A percentile compares a stretch with the other conserved stretches of the same genome.
These are phyloP conservation scores for Polietes domitor DNA, from an alignment of 2,888 invertebrate genomes.

Conservation along the genomic window DNA sequence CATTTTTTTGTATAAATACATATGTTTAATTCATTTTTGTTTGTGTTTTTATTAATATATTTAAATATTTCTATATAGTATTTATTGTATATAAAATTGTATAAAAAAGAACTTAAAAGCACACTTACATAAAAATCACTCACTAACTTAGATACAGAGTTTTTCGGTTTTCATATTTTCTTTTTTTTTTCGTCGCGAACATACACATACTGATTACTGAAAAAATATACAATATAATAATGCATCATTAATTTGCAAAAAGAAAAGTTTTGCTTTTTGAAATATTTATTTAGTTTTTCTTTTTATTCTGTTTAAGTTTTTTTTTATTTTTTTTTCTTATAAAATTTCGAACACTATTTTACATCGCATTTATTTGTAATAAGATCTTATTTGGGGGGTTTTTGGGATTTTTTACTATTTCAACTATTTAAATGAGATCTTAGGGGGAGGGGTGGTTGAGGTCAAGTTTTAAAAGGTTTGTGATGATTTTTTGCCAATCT, in stretches of 20 bases:
- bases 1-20: neutral
- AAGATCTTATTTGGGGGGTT: conserved; percentile 60
- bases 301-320: neutral
- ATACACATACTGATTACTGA: neutral
- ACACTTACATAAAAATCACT: conserved; percentile 33
- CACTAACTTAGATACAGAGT: conserved; percentile 27
- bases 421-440: conserved; percentile 24
- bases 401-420: conserved; percentile 10
- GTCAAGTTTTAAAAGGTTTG: conserved; percentile 6
- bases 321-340: conserved; percentile 10
- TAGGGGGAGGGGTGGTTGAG: neutral
- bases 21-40: conserved; percentile 2
- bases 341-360: conserved; percentile 49
- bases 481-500: neutral
- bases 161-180: neutral
- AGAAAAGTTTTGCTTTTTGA: neutral
- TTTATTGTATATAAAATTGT: conserved; percentile 30
- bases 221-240: conserved; percentile 12
- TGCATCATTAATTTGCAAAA: neutral
- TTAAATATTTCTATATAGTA: conserved; percentile 9
- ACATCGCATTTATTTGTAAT: conserved; percentile 54
- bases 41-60: neutral
- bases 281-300: neutral
- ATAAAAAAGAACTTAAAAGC: conserved; percentile 9
- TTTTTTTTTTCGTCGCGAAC: neutral